Evolutionary conservation across 1,140 invertebrate genomes (phyloP), one percentile per base, ranked within the genome.

Genomic region (Eciton burchellii): DNA sequence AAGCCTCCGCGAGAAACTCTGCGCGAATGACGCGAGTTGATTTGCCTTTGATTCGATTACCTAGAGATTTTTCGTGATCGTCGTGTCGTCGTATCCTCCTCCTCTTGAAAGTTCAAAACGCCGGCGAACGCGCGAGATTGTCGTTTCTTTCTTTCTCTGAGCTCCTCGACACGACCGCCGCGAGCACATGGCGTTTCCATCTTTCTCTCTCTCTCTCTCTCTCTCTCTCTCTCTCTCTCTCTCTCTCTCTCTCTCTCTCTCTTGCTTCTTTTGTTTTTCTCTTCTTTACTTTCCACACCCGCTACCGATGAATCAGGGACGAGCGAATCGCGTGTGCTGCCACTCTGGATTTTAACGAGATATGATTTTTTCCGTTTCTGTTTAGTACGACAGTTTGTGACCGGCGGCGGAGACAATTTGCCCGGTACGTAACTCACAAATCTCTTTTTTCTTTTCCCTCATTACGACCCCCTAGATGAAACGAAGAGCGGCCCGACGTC

Each of bases 381-480:
- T 95, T 95, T 96, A 96, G 95, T 96, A 95, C 95, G 95, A 95
- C 95, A 96, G 94, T 96, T 95, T 95, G 95, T 96, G 94, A 95
- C 95, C 95, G 95, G 95, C 94, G 95, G 95, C 93, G 95, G 95
- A 95, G 95, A 96, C 94, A 95, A 95, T 95, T 94, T 95, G 93
- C 95, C 95, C 95, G 95, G 95, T 96, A 96, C 94, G 95, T 96
- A 95, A 94, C 90, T 93, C 93, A 93, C 86, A 86, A 88, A 91
- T 91, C 88, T 88, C 90, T 91, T 92, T 92, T 92, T 92, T 92
- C 89, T 93, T 93, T 92, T 91, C 87, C 91, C 90, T 91, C 89
- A 91, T 91, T 85, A 89, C 66, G 52, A 49, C 62, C 66, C 24
- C 68, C 63, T 66, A 82, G 72, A 59, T 77, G 43, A 83, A 82